Base-by-base conservation (phyloP, 2,888 invertebrate species). In the Calliopum simillimum region DNA sequence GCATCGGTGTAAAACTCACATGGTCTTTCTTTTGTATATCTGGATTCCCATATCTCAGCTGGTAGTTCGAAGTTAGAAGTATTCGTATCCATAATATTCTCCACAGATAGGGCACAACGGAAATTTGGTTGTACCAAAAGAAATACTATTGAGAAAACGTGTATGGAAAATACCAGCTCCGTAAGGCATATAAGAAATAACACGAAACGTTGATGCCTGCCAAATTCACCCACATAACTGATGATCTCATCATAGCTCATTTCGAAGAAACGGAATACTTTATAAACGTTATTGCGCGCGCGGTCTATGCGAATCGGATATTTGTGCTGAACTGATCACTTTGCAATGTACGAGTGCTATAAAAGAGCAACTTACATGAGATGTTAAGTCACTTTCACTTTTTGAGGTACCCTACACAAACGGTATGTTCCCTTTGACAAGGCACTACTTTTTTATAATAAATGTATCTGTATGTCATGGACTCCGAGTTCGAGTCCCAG, bases 161-260 rank as follows among this genome's bases (percentile, higher is more conserved):
- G 92, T 76, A 93, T 90, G 59, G 92, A 92, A 83, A 92, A 92
- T 16, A 90, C 87, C 78, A 93, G 90, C 11, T 91, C 90, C 19
- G 93, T 92, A 62, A 93, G 86, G 78, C 92, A 92, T 51, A 93
- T 86, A 56, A 93, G 83, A 72, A 92, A 86, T 79, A 91, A 92
- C 73, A 92, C 90, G 73, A 92, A 92, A 62, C 87, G 88, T 23
- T 67, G 67, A 4, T 67, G 19, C 19, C 23, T 58, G 6, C 93
- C 93, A 79, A 93, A 93, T 76, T 91, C 91, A 53, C 93, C 93
- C 83, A 93, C 85, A 70, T 90, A 86, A 3, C 88, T 86, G 69
- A 93, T 88, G 21, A 92, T 89, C 74, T 91, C 91, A 80, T 93
- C 93, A 84, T 92, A 92, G 68, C 90, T 90, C 92, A 93, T 92